A percentile compares a stretch with the other conserved stretches of the same genome.
Evolutionary conservation across 2,888 invertebrate species (phyloP).

Genomic region (Chirona hameri): DNA sequence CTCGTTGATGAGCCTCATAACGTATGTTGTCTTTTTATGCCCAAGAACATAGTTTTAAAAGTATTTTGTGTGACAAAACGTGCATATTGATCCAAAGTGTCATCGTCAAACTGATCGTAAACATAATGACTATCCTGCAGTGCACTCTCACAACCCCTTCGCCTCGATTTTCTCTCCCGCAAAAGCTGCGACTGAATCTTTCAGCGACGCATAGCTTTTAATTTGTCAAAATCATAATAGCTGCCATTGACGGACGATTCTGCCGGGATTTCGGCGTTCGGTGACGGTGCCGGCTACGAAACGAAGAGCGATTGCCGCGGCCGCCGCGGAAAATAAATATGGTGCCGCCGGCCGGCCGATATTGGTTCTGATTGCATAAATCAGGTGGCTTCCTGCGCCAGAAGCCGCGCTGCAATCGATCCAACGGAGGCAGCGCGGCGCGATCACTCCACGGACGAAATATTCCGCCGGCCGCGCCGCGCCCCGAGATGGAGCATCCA

Average conservation of each 20-base stretch:
- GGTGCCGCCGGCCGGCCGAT: background rate
- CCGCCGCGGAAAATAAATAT: slow-evolving; percentile 25
- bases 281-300: background rate
- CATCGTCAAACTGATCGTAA: too few relatives aligned
- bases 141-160: too few relatives aligned
- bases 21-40: too few relatives aligned
- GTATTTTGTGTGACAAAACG: too few relatives aligned
- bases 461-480: background rate
- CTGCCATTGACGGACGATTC: background rate
- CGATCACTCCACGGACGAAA: background rate
- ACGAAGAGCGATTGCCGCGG: background rate
- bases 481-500: background rate
- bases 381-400: background rate
- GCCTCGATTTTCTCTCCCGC: too few relatives aligned
- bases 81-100: too few relatives aligned
- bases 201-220: background rate
- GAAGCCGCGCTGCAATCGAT: background rate
- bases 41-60: too few relatives aligned
- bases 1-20: too few relatives aligned
- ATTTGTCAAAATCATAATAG: background rate
- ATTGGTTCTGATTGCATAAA: slow-evolving; percentile 27
- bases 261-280: background rate
- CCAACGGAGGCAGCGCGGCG: too few relatives aligned
- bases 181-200: too few relatives aligned
- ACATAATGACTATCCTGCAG: too few relatives aligned